Evolutionary conservation across 2,797 vertebrate species (phyloP), one percentile per base, ranked within the genome.

Genomic region (Gallinago stenura): DNA sequence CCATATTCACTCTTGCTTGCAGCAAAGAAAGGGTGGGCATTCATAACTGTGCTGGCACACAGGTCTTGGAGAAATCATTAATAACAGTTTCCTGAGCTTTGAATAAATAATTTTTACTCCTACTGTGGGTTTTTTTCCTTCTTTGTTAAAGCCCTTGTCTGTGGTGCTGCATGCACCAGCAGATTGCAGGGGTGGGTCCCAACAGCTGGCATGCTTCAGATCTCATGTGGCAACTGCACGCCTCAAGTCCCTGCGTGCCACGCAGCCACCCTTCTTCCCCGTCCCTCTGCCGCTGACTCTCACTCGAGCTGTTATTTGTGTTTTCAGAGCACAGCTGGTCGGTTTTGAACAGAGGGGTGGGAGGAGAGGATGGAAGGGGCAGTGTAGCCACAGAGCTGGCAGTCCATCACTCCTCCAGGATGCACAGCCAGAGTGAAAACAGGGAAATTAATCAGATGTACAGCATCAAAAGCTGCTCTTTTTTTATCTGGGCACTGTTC

Each of bases 101-200:
- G 69, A 46, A 61, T 92, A 96, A 95, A 96, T 83, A 89, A n/a
- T 95, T 89, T 92, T 89, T 72, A n/a, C 41, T 69, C 58, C 65
- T 87, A 3, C 83, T 22, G 7, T 37, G 64, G 12, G 7, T 1
- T 51, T 76, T 61, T 78, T 70, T 17, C 15, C 51, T 87, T 64
- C 58, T 43, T 76, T 84, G 76, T 51, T 35, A 79, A 66, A 95
- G 79, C 51, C 87, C 66, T 57, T 25, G 53, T 72, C 53, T 75
- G 82, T 0, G 0, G 75, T 2, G 3, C 89, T 41, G 65, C 50
- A 91, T 54, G 64, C 39, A 66, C 65, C 48, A 65, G 78, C 96
- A 97, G 97, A 97, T 97, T 96, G 97, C 57, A 94, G 94, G 88
- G 97, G 96, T 94, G 92, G 91, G 91, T 90, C 94, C 89, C 0